These are phyloP conservation scores for Psococerastis gibbosa DNA, from an alignment of 2,888 invertebrate genomes.

Conservation along the genomic window DNA sequence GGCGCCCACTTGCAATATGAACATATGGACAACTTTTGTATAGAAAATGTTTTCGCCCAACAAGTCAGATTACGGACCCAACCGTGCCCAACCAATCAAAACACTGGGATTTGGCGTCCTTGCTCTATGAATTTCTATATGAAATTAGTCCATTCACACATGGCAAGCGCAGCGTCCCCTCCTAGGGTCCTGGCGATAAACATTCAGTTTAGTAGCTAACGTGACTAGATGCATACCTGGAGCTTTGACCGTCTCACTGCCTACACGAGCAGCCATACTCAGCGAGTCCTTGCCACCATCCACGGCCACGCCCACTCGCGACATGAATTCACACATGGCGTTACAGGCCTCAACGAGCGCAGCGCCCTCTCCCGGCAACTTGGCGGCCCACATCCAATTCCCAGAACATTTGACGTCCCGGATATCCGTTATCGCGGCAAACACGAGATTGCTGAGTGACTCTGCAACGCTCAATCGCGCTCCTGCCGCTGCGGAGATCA, in stretches of 20 bases:
- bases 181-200: too few relatives aligned
- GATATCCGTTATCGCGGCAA: slow-evolving; percentile 35
- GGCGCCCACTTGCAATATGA: too few relatives aligned
- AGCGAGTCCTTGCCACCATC: slow-evolving; percentile 97
- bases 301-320: slow-evolving; percentile 63
- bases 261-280: slow-evolving; percentile 87
- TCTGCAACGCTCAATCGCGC: slow-evolving; percentile 91
- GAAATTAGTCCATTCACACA: too few relatives aligned
- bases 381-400: slow-evolving; percentile 99
- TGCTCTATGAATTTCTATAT: too few relatives aligned
- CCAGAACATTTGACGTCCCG: slow-evolving; percentile 94
- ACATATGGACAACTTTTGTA: too few relatives aligned
- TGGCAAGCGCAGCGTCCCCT: too few relatives aligned
- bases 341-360: slow-evolving; percentile 68
- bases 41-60: too few relatives aligned
- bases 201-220: too few relatives aligned
- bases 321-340: slow-evolving; percentile 76
- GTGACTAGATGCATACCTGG: slow-evolving; percentile 25
- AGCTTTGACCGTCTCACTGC: slow-evolving; percentile 35
- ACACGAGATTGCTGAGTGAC: slow-evolving; percentile 79
- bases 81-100: too few relatives aligned
- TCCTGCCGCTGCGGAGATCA: slow-evolving; percentile 65
- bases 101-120: too few relatives aligned
- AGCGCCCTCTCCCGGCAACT: slow-evolving; percentile 81
- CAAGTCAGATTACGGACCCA: too few relatives aligned